Conservation (phyloP, 2,888 invertebrate genomes). For the Amaurobius ferox region DNA sequence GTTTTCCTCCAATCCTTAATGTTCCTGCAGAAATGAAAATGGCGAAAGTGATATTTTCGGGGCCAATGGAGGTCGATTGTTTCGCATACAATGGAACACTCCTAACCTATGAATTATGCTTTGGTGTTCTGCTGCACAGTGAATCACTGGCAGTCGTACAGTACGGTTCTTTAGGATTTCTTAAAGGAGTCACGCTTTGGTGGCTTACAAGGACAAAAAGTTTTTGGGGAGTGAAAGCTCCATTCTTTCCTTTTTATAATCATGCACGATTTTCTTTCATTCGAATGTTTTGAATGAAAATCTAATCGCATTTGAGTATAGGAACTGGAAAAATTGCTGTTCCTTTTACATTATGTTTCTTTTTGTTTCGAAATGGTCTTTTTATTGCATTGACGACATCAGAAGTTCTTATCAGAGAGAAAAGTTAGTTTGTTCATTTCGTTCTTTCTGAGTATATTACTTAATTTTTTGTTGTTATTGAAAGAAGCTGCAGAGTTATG, state of each 20-base stretch:
- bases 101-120: constrained; percentile 32
- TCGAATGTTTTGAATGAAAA: background rate
- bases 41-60: constrained; percentile 52
- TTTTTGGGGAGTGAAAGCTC: constrained; percentile 7
- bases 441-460: no score
- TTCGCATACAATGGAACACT: constrained; percentile 36
- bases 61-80: constrained; percentile 24
- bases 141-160: constrained; percentile 14
- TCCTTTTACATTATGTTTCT: background rate
- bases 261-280: background rate
- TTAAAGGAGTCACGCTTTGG: constrained; percentile 41
- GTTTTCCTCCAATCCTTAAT: background rate
- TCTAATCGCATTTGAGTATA: background rate
- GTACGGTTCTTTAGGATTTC: background rate
- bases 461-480: no score
- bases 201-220: constrained; percentile 52
- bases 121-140: background rate
- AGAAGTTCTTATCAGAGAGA: no score
- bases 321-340: background rate
- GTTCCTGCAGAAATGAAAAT: background rate
- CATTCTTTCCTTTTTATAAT: constrained; percentile 11
- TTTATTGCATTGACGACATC: no score
- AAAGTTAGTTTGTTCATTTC: no score
- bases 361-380: constrained; percentile 3
- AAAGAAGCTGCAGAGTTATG: no score